A percentile compares a stretch with the other conserved stretches of the same genome.
phyloP scores from a whole-genome alignment of 1,140 invertebrate species.

The Mercenaria mercenaria region DNA sequence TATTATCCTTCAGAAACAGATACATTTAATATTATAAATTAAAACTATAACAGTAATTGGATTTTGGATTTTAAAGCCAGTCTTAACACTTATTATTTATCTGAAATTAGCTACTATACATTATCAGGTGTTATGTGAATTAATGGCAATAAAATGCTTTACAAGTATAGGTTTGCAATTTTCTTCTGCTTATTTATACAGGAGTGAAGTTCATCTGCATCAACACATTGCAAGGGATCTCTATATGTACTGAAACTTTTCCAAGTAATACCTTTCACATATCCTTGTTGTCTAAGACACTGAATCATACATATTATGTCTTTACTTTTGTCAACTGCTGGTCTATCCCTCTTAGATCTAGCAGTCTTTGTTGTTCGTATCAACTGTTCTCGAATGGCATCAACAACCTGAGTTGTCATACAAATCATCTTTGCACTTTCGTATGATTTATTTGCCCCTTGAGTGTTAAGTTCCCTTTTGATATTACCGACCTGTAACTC shows the following conservation, averaged over 20 bases:
- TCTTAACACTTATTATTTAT: too few species aligned
- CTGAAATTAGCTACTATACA: too few species aligned
- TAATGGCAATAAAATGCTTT: too few species aligned
- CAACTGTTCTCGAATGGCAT: not conserved
- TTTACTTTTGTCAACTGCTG: slow-evolving; percentile 33
- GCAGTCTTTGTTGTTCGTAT: slow-evolving; percentile 20
- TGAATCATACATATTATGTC: slow-evolving; percentile 35
- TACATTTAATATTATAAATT: too few species aligned
- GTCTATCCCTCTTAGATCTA: slow-evolving; percentile 24
- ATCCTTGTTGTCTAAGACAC: slow-evolving; percentile 1
- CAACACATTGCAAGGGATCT: slow-evolving; percentile 28
- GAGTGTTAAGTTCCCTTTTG: slow-evolving; percentile 49
- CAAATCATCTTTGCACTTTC: slow-evolving; percentile 18
- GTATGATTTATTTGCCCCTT: slow-evolving; percentile 60
- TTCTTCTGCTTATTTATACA: slow-evolving; percentile 43
- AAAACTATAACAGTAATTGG: too few species aligned
- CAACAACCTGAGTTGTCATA: slow-evolving; percentile 53
- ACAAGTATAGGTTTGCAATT: not conserved
- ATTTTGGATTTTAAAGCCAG: too few species aligned
- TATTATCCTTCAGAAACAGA: too few species aligned
- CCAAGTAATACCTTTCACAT: slow-evolving; percentile 1
- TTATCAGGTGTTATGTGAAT: too few species aligned
- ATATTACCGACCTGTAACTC: slow-evolving; percentile 48
- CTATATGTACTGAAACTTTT: slow-evolving; percentile 35
- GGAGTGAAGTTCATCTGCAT: slow-evolving; percentile 8